A percentile compares a stretch with the other conserved stretches of the same genome.
phyloP scores from a whole-genome alignment of 2,113 vertebrate genomes.

The Lampris incognitus region DNA sequence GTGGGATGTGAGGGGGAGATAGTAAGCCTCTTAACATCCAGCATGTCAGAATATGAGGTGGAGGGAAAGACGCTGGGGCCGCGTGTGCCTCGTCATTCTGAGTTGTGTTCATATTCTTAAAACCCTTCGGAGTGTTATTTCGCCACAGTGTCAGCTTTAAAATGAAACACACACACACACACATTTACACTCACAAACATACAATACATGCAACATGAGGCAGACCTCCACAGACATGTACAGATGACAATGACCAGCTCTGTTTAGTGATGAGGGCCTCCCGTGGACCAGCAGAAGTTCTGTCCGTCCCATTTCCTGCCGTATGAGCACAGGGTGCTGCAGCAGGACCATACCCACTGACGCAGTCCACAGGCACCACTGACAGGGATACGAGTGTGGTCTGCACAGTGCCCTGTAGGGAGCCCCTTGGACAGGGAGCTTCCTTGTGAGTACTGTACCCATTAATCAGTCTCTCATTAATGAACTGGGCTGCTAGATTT shows the following conservation, averaged over 20 bases:
- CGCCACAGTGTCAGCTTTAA: conserved; percentile 39
- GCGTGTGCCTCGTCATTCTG: conserved; percentile 54
- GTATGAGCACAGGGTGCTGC: conserved; percentile 27
- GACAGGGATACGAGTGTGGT: too few species aligned
- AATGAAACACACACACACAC: conserved; percentile 5
- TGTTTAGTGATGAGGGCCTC: conserved; percentile 28
- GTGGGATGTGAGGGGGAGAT: conserved; percentile 61
- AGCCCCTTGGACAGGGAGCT: conserved; percentile 41
- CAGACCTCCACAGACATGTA: conserved; percentile 25
- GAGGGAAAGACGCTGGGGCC: conserved; percentile 4
- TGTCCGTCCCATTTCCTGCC: conserved; percentile 3
- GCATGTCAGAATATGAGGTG: conserved; percentile 56
- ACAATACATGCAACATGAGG: conserved; percentile 22
- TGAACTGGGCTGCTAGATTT: conserved; percentile 47
- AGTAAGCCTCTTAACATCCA: conserved; percentile 70
- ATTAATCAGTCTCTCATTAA: conserved; percentile 64
- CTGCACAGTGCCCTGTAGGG: conserved; percentile 15
- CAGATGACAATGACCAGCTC: background rate
- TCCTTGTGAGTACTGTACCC: conserved; percentile 37
- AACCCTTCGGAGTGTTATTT: conserved; percentile 46
- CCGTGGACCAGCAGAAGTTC: conserved; percentile 21
- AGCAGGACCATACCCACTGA: conserved; percentile 18
- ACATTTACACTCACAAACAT: conserved; percentile 39
- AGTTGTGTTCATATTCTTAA: conserved; percentile 60
- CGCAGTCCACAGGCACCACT: too few species aligned